Evolutionary conservation across 2,888 invertebrate species (phyloP), one percentile per base, ranked within the genome.

Genomic region (Aphodius sticticus): DNA sequence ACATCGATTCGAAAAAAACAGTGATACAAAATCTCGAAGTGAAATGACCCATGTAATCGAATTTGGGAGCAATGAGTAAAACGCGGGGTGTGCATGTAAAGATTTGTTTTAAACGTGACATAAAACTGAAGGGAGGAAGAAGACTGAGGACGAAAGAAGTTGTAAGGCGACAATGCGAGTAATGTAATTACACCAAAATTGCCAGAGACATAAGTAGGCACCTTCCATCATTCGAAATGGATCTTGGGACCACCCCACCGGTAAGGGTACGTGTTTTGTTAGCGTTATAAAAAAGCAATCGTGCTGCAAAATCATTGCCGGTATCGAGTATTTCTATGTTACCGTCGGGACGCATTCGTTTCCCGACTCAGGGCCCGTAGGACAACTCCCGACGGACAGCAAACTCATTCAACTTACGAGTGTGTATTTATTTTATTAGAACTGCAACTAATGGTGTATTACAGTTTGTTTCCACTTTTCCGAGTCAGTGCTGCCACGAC

Each of bases 201-300:
- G 82, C 82, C 84, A 85, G 86, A 87, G 86, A 86, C 85, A 88
- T 86, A 86, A 86, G 88, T 88, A 86, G 87, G 87, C 87, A 87
- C 87, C 88, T 87, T 87, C 88, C 86, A 87, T 88, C 87, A 87
- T 86, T 87, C 84, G 86, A 85, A 89, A 89, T 89, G 88, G 88
- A 87, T 87, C 88, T 87, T 88, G 88, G 89, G 88, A 88, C 88
- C 88, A 87, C 86, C n/a, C 37, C 36, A 53, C 53, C 53, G 53
- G 53, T 87, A 86, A 87, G 85, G 87, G 89, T 89, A 89, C 89
- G 89, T 89, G 89, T 88, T 88, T 87, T 88, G 89, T 86, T 88
- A 86, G 87, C 86, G 88, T 89, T 89, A 89, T 89, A 89, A 89
- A 89, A 89, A 89, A 87, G 89, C 89, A 89, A 89, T 89, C 89